Percentiles rank a stretch among this genome's conserved stretches.
Conservation (phyloP, 2,113 vertebrate genomes). For the Uria aalge region DNA sequence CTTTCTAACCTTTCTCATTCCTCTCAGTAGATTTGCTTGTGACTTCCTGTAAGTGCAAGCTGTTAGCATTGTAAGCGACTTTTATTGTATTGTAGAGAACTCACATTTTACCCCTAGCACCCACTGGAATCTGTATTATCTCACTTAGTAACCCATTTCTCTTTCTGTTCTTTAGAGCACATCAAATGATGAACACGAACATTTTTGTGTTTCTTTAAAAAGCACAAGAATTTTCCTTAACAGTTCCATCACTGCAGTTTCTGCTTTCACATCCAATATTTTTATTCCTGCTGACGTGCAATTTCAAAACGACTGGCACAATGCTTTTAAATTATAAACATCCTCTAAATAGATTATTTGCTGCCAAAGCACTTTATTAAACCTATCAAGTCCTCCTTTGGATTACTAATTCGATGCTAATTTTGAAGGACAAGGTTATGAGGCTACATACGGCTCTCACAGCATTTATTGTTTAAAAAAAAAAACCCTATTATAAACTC, state of each 20-base stretch:
- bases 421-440: slow-evolving; percentile 21
- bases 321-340: slow-evolving; percentile 37
- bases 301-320: background rate
- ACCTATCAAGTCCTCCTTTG: background rate
- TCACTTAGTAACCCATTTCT: background rate
- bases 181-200: background rate
- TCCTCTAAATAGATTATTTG: background rate
- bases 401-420: slow-evolving; percentile 1
- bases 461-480: background rate
- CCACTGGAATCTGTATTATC: background rate
- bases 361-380: slow-evolving; percentile 21
- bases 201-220: background rate
- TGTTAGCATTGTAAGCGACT: background rate
- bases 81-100: background rate
- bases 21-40: background rate
- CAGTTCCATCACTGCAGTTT: background rate
- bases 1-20: background rate
- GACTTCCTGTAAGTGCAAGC: background rate
- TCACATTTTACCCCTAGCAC: background rate
- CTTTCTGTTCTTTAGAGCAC: background rate
- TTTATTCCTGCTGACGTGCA: slow-evolving; percentile 11
- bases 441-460: background rate
- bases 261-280: slow-evolving; percentile 13
- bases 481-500: background rate
- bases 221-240: background rate